Conservation (phyloP, 2,113 vertebrate genomes). For the Paracanthobrama guichenoti region DNA sequence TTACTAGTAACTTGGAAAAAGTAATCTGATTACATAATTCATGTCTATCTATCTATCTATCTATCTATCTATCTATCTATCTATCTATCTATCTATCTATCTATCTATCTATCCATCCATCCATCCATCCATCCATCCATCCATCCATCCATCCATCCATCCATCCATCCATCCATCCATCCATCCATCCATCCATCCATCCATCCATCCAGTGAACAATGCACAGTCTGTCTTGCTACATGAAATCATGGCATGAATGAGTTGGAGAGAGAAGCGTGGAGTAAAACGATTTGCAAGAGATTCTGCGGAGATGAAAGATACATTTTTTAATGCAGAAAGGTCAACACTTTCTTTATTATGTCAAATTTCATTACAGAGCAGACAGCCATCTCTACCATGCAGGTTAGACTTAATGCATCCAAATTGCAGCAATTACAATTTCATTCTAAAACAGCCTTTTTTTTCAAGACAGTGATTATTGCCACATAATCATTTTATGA, state of each 20-base stretch:
- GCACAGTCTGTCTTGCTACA: not conserved
- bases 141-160: too few species aligned
- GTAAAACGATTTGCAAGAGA: constrained; percentile 33
- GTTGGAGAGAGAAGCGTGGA: constrained; percentile 25
- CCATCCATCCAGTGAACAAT: too few species aligned
- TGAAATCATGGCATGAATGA: not conserved
- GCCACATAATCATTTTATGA: constrained; percentile 36
- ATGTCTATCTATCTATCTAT: too few species aligned
- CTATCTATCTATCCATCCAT: too few species aligned
- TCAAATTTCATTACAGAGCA: constrained; percentile 45
- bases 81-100: too few species aligned
- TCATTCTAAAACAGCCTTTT: constrained; percentile 55
- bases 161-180: not conserved
- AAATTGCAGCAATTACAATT: constrained; percentile 67
- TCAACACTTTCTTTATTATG: constrained; percentile 37
- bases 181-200: not conserved
- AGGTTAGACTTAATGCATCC: constrained; percentile 56
- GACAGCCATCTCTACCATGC: constrained; percentile 40
- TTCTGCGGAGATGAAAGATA: constrained; percentile 27
- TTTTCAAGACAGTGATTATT: constrained; percentile 58
- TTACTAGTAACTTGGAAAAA: too few species aligned
- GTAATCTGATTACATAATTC: too few species aligned
- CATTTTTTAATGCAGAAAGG: not conserved
- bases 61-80: too few species aligned
- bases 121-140: too few species aligned